A percentile compares a stretch with the other conserved stretches of the same genome.
Conservation (phyloP, 2,888 invertebrate species). For the Caenorhabditis wallacei region DNA sequence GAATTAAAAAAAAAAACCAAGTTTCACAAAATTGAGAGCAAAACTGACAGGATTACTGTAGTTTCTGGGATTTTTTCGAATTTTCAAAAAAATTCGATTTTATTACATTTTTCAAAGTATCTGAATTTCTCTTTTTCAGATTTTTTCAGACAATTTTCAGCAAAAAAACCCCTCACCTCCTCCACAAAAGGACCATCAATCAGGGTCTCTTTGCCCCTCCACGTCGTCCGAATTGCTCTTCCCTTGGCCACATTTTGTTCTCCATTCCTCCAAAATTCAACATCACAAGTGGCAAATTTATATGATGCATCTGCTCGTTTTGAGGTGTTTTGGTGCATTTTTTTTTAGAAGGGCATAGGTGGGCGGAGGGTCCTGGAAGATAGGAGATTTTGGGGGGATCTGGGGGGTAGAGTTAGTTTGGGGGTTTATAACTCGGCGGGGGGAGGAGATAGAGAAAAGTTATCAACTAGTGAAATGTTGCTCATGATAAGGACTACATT, state of each 20-base stretch:
- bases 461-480: background rate
- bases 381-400: background rate
- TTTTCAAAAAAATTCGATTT: background rate
- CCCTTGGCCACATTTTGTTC: conserved; percentile 8
- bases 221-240: conserved; percentile 36
- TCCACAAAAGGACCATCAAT: background rate
- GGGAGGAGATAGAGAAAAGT: too few species aligned
- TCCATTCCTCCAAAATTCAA: conserved; percentile 45
- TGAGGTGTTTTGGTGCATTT: background rate
- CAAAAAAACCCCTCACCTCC: background rate
- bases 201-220: conserved; percentile 31
- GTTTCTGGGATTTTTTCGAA: background rate
- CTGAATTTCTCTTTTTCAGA: background rate
- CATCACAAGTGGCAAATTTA: conserved; percentile 53
- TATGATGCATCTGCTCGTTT: conserved; percentile 7
- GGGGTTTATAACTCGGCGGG: too few species aligned
- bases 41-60: too few species aligned
- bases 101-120: background rate
- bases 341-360: background rate
- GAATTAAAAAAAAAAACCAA: too few species aligned
- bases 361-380: background rate
- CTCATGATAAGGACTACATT: too few species aligned
- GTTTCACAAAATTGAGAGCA: too few species aligned
- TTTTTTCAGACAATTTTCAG: background rate
- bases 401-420: too few species aligned